A percentile compares a stretch with the other conserved stretches of the same genome.
Evolutionary conservation across 2,113 vertebrate species (phyloP).

Genomic region (Hippocampus guttulatus): DNA sequence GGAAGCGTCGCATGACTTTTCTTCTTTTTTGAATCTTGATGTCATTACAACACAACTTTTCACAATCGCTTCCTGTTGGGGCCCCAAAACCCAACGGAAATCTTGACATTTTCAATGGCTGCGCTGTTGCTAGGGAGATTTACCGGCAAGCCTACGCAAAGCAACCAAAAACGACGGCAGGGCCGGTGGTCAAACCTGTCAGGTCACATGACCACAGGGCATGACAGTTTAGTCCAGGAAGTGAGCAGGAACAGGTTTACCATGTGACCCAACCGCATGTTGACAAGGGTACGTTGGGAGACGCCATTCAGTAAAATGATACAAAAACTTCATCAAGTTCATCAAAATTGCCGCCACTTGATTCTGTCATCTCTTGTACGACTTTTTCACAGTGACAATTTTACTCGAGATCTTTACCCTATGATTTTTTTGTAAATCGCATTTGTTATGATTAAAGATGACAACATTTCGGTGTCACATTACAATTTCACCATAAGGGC

Average conservation of each 20-base stretch:
- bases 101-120: neutral
- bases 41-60: neutral
- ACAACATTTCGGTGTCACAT: neutral
- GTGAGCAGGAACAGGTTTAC: slow-evolving; percentile 25
- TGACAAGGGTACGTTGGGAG: slow-evolving; percentile 14
- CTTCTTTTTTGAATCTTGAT: neutral
- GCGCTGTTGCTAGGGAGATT: neutral
- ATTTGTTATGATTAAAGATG: neutral
- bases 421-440: no score
- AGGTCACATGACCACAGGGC: neutral
- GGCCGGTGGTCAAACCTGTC: neutral
- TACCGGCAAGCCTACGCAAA: neutral
- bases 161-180: neutral
- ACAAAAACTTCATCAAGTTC: no score
- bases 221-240: neutral
- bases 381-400: no score
- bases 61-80: neutral
- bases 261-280: slow-evolving; percentile 7
- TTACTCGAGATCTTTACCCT: no score
- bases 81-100: neutral
- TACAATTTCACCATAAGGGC: neutral
- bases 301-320: neutral
- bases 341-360: no score
- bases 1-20: neutral
- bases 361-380: no score